These are phyloP conservation scores for Drosophila kambysellisi DNA, from an alignment of 2,888 invertebrate species.

Conservation along the genomic window DNA sequence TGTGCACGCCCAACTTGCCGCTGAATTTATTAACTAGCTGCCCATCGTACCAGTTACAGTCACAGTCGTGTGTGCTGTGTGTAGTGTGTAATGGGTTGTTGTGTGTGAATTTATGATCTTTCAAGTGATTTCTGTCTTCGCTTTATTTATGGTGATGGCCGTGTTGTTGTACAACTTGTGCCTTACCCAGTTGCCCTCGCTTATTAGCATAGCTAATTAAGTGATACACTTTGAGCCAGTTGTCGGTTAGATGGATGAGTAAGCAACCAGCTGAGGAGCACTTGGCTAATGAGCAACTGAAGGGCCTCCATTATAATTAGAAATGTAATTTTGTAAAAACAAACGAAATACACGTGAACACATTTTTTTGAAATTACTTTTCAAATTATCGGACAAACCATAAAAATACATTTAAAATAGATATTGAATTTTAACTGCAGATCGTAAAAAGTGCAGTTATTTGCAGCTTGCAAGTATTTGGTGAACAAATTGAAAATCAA, in stretches of 20 bases:
- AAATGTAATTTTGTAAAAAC: slow-evolving; percentile 1
- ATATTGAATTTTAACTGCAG: background rate
- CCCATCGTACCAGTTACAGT: slow-evolving; percentile 33
- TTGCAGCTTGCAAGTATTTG: slow-evolving; percentile 28
- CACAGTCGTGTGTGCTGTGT: background rate
- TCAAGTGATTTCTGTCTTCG: slow-evolving; percentile 36
- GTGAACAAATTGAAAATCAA: slow-evolving; percentile 42
- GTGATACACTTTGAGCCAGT: slow-evolving; percentile 57
- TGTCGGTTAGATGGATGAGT: slow-evolving; percentile 22
- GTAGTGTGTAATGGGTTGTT: slow-evolving; percentile 6
- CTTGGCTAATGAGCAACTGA: slow-evolving; percentile 18
- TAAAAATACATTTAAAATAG: background rate
- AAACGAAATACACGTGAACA: background rate
- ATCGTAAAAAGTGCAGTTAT: slow-evolving; percentile 13
- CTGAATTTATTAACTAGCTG: slow-evolving; percentile 72
- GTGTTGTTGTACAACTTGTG: slow-evolving; percentile 20
- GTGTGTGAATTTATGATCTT: slow-evolving; percentile 68
- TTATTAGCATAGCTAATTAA: slow-evolving; percentile 75
- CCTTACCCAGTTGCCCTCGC: slow-evolving; percentile 20
- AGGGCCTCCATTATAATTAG: background rate
- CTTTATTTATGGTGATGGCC: slow-evolving; percentile 71
- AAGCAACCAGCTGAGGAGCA: slow-evolving; percentile 13
- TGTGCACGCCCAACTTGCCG: slow-evolving; percentile 43
- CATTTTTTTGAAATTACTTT: background rate
- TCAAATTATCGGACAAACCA: background rate